Evolutionary conservation across 1,140 invertebrate genomes (phyloP), one percentile per base, ranked within the genome.

Genomic region (Aradophagus sp.): DNA sequence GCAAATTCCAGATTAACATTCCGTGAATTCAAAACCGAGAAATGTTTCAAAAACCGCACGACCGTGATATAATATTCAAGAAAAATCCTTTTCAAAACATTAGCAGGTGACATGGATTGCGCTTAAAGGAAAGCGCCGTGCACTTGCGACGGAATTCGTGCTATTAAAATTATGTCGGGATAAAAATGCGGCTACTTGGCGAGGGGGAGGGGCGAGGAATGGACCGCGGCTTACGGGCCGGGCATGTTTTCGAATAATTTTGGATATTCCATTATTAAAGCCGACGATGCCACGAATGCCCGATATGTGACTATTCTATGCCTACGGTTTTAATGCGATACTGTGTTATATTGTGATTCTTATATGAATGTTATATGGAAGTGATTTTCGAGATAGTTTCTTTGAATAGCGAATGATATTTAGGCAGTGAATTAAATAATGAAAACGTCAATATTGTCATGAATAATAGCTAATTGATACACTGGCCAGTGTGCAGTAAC

Each of bases 1-100:
- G 59, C 48, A 41, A 67, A 67, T 73, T 62, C 62, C 62, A 55
- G 50, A 62, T 56, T 67, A 67, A 73, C 62, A 73, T 73, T 67
- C 56, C 70, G 55, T 52, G 63, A 67, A 67, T 67, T 73, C 70
- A 67, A 73, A 67, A 67, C 56, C 45, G 52, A 41, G 27, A 63
- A 66, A 36, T 66, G 50, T 62, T 65, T 73, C 50, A 63, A 67
- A 73, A 73, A 58, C 62, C 70, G 52, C 62, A 66, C 39, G 31
- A 67, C 56, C 63, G 38, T 50, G 15, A 39, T 62, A 67, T 53
- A 56, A 62, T 53, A 56, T 42, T 56, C 15, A 50, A 31, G 42
- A 66, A 66, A 70, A 70, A 56, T 62, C 38, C 19, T 41, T 35
- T 32, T 36, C 19, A 47, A 53, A 47, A n/a, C n/a, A n/a, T n/a